Conservation (phyloP, 92 coral and sea anemone species). For the Phymanthus crucifer region DNA sequence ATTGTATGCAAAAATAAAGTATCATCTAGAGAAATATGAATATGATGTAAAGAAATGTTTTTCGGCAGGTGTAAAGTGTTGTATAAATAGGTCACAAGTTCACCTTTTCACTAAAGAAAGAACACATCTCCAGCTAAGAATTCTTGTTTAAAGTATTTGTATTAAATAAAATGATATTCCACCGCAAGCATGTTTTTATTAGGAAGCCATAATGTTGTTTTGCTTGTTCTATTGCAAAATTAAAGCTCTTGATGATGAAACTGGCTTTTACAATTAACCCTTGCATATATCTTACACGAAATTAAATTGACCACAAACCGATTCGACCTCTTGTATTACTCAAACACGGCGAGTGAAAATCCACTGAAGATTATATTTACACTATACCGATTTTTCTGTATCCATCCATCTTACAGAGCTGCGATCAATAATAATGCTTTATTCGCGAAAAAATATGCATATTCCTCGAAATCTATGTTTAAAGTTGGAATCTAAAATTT, state of each 20-base stretch:
- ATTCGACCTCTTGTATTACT: not conserved
- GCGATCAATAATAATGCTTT: too few species aligned
- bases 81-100: not conserved
- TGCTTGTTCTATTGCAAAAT: not conserved
- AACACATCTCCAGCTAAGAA: too few species aligned
- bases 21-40: too few species aligned
- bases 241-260: not conserved
- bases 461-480: too few species aligned
- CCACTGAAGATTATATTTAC: not conserved
- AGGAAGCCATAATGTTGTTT: not conserved
- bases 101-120: not conserved
- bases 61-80: not conserved
- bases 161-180: too few species aligned
- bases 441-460: too few species aligned
- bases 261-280: not conserved
- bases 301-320: not conserved
- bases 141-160: too few species aligned
- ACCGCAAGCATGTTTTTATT: not conserved
- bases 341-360: not conserved
- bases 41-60: not conserved
- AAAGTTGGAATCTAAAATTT: too few species aligned
- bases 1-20: not conserved
- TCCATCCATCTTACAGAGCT: too few species aligned
- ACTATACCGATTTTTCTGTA: not conserved
- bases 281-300: not conserved